Percentiles rank a stretch among this genome's conserved stretches.
Evolutionary conservation across 2,888 invertebrate genomes (phyloP).

Genomic region (Lepetodrilus schrolli): DNA sequence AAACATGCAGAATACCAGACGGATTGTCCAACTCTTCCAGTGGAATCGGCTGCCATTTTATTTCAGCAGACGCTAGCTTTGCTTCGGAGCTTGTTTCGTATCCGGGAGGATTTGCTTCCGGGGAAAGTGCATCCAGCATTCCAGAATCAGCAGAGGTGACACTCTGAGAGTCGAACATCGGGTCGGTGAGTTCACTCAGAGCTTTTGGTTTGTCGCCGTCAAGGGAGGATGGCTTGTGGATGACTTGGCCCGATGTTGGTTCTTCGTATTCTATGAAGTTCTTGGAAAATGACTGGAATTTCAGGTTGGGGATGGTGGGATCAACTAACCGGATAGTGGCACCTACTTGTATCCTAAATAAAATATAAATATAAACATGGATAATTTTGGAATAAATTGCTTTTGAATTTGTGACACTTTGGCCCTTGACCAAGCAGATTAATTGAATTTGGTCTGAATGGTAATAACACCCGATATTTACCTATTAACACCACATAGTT

Average conservation of each 20-base stretch:
- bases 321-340: conserved; percentile 81
- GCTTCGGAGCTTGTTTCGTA: not conserved
- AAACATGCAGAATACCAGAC: conserved; percentile 85
- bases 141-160: conserved; percentile 58
- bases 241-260: conserved; percentile 7
- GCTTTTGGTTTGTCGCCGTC: not conserved
- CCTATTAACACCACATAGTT: too few relatives aligned
- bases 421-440: too few relatives aligned
- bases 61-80: not conserved
- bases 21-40: conserved; percentile 69
- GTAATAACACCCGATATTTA: too few relatives aligned
- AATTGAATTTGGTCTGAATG: too few relatives aligned
- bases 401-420: too few relatives aligned
- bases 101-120: not conserved
- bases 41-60: conserved; percentile 24
- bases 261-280: conserved; percentile 40
- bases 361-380: too few relatives aligned
- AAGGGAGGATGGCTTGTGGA: conserved; percentile 5
- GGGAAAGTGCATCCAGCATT: conserved; percentile 39
- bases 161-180: conserved; percentile 44
- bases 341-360: conserved; percentile 74
- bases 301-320: conserved; percentile 80
- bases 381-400: too few relatives aligned
- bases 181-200: not conserved
- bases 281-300: conserved; percentile 58